Evolutionary conservation across 2,888 invertebrate genomes (phyloP).

Genomic region (Cataglyphis cursor): DNA sequence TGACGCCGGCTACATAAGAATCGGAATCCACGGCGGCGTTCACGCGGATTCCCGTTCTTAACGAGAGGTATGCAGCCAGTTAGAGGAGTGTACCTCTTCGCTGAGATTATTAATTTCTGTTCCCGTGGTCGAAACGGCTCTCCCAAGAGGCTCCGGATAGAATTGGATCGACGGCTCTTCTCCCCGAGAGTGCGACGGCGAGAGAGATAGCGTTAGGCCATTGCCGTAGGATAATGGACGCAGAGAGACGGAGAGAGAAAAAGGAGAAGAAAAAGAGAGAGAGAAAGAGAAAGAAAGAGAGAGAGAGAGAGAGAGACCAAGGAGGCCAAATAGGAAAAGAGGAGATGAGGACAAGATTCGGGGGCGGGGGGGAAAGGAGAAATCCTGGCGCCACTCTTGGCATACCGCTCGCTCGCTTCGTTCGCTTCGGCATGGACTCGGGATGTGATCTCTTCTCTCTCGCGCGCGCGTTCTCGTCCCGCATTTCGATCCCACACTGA

Average conservation of each 20-base stretch:
- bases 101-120: conserved; percentile 74
- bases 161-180: conserved; percentile 74
- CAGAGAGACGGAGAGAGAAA: neutral
- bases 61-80: conserved; percentile 72
- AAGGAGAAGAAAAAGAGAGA: neutral
- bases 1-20: conserved; percentile 72
- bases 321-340: conserved; percentile 60
- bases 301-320: conserved; percentile 40
- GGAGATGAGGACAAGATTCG: conserved; percentile 59
- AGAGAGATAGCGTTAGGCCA: conserved; percentile 64
- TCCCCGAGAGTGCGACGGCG: conserved; percentile 64
- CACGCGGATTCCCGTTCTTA: conserved; percentile 75
- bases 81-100: conserved; percentile 67
- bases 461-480: conserved; percentile 49
- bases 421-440: conserved; percentile 70
- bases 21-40: conserved; percentile 74
- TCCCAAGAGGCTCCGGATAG: conserved; percentile 72
- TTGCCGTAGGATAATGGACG: conserved; percentile 56
- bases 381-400: conserved; percentile 79
- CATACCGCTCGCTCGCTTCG: conserved; percentile 72
- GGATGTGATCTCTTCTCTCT: conserved; percentile 65
- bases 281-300: neutral
- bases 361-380: conserved; percentile 66
- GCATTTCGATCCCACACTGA: conserved; percentile 75
- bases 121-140: conserved; percentile 72